These are phyloP conservation scores for Podiceps cristatus DNA, from an alignment of 2,113 vertebrate species.

Conservation along the genomic window DNA sequence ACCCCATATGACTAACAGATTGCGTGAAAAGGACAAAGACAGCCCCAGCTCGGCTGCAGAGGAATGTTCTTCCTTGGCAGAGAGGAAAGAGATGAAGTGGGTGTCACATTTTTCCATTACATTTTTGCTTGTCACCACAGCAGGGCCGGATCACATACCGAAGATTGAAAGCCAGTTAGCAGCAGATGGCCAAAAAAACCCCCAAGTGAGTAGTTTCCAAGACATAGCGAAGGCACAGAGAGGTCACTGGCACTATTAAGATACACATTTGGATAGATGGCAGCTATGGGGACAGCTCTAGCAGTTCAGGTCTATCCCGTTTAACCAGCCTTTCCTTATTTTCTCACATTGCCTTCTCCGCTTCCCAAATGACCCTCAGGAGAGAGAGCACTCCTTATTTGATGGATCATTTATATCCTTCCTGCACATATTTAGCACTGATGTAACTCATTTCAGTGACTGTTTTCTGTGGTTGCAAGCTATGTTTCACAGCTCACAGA, in stretches of 20 bases:
- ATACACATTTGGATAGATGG: not conserved
- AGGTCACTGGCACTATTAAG: constrained; percentile 6
- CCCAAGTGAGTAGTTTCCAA: not conserved
- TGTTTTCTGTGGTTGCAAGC: not conserved
- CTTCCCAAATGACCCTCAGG: not conserved
- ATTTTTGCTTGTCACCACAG: constrained; percentile 42
- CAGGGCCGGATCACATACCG: not conserved
- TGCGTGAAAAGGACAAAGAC: not conserved
- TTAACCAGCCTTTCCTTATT: not conserved
- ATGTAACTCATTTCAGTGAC: not conserved
- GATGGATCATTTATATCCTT: not conserved
- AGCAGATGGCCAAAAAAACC: not conserved
- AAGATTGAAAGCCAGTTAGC: constrained; percentile 31
- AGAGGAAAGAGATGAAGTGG: constrained; percentile 24
- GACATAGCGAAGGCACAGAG: not conserved
- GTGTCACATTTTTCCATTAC: constrained; percentile 37
- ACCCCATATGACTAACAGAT: not conserved
- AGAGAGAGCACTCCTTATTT: not conserved
- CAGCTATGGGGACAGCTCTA: not conserved
- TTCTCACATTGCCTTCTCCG: not conserved
- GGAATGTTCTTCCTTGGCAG: not conserved
- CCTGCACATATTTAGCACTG: not conserved
- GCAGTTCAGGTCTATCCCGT: not conserved
- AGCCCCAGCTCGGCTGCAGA: not conserved
- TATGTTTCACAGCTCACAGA: not conserved